Evolutionary conservation across 1,140 invertebrate species (phyloP), one percentile per base, ranked within the genome.

Genomic region (Lepidotrigona ventralis): DNA sequence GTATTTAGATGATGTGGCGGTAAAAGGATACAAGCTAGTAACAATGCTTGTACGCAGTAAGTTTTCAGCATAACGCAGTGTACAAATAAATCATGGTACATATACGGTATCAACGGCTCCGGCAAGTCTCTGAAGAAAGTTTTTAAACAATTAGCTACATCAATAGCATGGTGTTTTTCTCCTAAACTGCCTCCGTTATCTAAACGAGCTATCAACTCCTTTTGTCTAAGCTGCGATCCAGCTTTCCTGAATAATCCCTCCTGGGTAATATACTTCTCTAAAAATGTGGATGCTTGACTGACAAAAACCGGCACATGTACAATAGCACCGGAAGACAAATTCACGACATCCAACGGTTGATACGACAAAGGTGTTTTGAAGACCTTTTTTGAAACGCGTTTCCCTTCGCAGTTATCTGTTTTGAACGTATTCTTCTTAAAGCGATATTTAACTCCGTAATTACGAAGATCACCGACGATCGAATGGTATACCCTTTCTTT

Each of bases 191-290:
- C 95, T 29, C 96, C 97, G 76, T 93, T 95, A 90, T 97, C 96
- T n/a, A 97, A 89, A 60, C 95, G 93, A 81, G 94, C 96, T 92
- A 96, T 96, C 23, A 98, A 95, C 92, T 98, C 97, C 90, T 96
- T 96, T 92, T 98, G 97, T 86, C 97, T 95, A 70, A 95, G 94
- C 83, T 97, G 95, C 21, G 97, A 97, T 6, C 97, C 97, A 84
- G 97, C 97, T 94, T 98, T 98, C 53, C 98, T 95, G 90, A 98
- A 98, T 64, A 98, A 93, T 6, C 98, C 98, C 92, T 98, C 97
- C 46, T 96, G 95, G 58, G 95, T 95, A 53, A 96, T 94, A 92
- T 97, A 95, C 51, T 95, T 93, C 70, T 96, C 93, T 77, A 98
- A 95, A 90, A 96, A 95, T 33, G 95, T 94, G 86, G 96, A 96